These are phyloP conservation scores for Rotaria socialis DNA, from an alignment of 2,888 invertebrate genomes.

Conservation along the genomic window DNA sequence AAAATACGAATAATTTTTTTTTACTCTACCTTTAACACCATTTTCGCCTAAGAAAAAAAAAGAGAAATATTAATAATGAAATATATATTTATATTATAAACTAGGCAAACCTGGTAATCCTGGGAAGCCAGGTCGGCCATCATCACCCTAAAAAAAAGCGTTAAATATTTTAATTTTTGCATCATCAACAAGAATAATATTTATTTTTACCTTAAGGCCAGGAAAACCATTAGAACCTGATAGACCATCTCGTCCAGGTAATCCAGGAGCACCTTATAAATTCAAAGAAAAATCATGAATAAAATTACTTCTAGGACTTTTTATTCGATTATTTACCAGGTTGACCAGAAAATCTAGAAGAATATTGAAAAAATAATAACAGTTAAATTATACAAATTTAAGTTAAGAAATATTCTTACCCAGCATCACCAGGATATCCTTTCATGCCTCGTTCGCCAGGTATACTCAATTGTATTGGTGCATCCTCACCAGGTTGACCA, in stretches of 20 bases:
- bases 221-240: neutral
- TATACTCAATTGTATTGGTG: neutral
- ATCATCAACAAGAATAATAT: neutral
- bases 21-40: constrained; percentile 11
- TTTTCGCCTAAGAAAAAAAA: neutral
- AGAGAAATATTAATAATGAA: neutral
- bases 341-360: neutral
- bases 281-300: neutral
- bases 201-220: neutral
- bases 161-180: neutral
- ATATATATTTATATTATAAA: neutral
- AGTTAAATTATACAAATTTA: neutral
- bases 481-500: neutral
- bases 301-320: too few species aligned
- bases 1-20: too few species aligned
- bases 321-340: neutral
- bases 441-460: neutral
- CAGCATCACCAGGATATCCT: neutral
- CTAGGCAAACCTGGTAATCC: neutral
- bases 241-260: neutral
- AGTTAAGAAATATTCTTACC: neutral
- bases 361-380: neutral
- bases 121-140: neutral
- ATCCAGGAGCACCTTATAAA: neutral
- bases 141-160: neutral